Conservation (phyloP, 2,797 vertebrate species). For the Clarias pachynema region DNA sequence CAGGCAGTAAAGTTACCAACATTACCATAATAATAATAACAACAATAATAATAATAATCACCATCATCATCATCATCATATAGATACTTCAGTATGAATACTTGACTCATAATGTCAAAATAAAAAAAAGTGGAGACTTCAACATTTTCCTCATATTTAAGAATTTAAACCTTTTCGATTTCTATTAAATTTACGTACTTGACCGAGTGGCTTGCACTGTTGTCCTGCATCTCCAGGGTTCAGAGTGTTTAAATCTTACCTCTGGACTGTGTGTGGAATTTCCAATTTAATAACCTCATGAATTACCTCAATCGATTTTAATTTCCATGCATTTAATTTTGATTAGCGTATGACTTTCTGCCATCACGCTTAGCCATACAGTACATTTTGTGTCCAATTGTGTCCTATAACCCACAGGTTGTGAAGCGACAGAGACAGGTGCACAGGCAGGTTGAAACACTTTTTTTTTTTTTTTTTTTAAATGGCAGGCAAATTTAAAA, state of each 20-base stretch:
- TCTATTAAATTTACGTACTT: too few species aligned
- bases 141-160: too few species aligned
- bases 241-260: too few species aligned
- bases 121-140: too few species aligned
- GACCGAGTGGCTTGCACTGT: too few species aligned
- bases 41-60: not conserved
- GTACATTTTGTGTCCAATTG: not conserved
- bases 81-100: not conserved
- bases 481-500: not conserved
- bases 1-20: not conserved
- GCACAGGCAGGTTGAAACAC: not conserved
- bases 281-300: too few species aligned
- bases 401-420: not conserved
- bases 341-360: not conserved
- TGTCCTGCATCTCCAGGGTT: too few species aligned
- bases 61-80: not conserved
- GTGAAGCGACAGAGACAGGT: not conserved
- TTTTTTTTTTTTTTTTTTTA: not conserved
- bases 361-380: not conserved
- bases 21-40: not conserved
- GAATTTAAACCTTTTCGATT: too few species aligned
- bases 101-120: not conserved
- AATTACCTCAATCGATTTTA: too few species aligned
- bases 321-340: not conserved
- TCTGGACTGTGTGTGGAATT: too few species aligned